Evolutionary conservation across 2,888 invertebrate genomes (phyloP).

Genomic region (Cancer borealis): DNA sequence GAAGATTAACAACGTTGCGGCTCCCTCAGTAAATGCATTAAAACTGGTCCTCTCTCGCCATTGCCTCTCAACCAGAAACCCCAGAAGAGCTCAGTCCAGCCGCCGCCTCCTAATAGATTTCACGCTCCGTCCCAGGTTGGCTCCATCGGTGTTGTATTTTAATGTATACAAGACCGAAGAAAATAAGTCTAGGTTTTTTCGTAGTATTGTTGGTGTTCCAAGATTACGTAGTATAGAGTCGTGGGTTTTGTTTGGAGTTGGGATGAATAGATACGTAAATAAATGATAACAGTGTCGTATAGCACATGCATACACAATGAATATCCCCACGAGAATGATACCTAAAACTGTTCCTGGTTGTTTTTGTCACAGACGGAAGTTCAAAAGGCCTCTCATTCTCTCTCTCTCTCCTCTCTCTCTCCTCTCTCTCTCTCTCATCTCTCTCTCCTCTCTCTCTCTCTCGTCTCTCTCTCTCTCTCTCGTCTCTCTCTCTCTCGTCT

Average conservation of each 20-base stretch:
- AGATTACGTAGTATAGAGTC: too few species aligned
- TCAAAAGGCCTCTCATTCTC: too few species aligned
- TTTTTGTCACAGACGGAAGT: too few species aligned
- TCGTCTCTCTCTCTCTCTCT: neutral
- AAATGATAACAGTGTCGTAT: too few species aligned
- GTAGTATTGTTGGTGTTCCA: too few species aligned
- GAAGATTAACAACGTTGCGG: constrained; percentile 36
- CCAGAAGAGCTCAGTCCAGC: constrained; percentile 21
- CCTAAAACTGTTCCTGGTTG: too few species aligned
- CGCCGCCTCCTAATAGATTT: constrained; percentile 24
- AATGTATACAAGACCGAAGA: neutral
- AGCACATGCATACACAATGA: too few species aligned
- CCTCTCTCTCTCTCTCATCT: too few species aligned
- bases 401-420: neutral
- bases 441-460: neutral
- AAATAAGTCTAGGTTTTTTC: neutral
- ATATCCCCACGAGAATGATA: too few species aligned
- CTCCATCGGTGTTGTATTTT: neutral
- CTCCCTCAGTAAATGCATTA: constrained; percentile 29
- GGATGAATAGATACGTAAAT: too few species aligned
- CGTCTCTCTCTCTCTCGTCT: neutral
- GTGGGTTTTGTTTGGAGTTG: too few species aligned
- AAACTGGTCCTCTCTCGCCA: constrained; percentile 4
- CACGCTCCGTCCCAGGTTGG: neutral
- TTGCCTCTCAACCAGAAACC: neutral